A percentile compares a stretch with the other conserved stretches of the same genome.
Conservation (phyloP, 2,113 vertebrate species). For the Turnix velox region DNA sequence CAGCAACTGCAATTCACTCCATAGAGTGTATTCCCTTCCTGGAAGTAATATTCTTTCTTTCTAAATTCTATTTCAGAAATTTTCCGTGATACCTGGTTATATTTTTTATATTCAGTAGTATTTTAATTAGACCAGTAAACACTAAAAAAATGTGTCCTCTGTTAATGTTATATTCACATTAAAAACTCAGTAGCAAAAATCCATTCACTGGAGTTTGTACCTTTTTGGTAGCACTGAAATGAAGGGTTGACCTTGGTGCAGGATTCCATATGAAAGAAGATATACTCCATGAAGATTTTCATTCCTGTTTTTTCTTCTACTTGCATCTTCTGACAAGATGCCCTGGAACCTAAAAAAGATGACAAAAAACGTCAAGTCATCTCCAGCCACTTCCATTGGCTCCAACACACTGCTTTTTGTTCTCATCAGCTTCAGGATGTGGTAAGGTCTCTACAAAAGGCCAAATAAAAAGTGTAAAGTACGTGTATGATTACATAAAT, state of each 20-base stretch:
- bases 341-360: background rate
- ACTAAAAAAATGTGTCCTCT: background rate
- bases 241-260: background rate
- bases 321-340: background rate
- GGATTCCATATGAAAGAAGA: background rate
- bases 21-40: background rate
- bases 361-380: background rate
- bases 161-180: background rate
- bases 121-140: background rate
- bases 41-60: background rate
- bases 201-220: background rate
- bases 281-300: background rate
- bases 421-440: background rate
- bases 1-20: background rate
- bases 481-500: background rate
- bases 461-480: background rate
- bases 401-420: background rate
- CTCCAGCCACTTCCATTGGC: background rate
- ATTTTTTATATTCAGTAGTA: background rate
- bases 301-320: background rate
- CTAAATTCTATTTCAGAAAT: background rate
- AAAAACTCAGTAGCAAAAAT: background rate
- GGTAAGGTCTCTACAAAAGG: background rate
- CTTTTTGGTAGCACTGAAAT: background rate
- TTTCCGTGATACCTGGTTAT: background rate